Base-by-base conservation (phyloP, 2,113 vertebrate genomes). In the Atrichornis clamosus region DNA sequence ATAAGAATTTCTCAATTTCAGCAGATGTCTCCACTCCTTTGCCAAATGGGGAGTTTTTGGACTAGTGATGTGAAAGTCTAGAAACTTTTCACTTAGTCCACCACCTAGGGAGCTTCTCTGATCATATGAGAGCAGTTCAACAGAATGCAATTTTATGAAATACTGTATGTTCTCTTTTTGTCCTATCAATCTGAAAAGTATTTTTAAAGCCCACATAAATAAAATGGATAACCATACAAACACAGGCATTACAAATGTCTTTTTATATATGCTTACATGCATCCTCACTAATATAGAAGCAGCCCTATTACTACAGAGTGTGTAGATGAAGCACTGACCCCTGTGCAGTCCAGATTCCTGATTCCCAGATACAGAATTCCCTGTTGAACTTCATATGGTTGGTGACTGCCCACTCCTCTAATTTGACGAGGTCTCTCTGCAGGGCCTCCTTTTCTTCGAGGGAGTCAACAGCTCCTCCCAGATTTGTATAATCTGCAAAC, bases 1-100 rank as follows among this genome's bases (percentile, higher is more conserved):
- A 90, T 94, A 97, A 97, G 94, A 97, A 97, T 97, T 95, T 97
- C 88, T 91, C 78, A 68, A 78, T 90, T 96, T 94, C 79, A 95
- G 73, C 96, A 97, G 87, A 97, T 91, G 95, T 92, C 68, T 95
- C 82, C 79, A 27, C 82, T 93, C 55, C 65, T 79, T 68, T 96
- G 96, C 96, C 96, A 97, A 74, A 77, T 63, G 79, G 37, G 69
- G 84, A 95, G 64, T 39, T 97, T 93, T 89, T 1, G 28, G 58
- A 89, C 82, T 62, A 56, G 95, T 77, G 55, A 94, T 96, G 90
- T 82, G 93, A 80, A 96, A 90, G 82, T 94, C 94, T 94, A 95
- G 90, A 97, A 94, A 96, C 87, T 95, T 93, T 65, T 65, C 84
- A 84, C 73, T 96, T 93, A 82, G 62, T 85, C 67, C 55, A 83